phyloP scores from a whole-genome alignment of 2,888 invertebrate genomes.

The Microctonus brassicae region DNA sequence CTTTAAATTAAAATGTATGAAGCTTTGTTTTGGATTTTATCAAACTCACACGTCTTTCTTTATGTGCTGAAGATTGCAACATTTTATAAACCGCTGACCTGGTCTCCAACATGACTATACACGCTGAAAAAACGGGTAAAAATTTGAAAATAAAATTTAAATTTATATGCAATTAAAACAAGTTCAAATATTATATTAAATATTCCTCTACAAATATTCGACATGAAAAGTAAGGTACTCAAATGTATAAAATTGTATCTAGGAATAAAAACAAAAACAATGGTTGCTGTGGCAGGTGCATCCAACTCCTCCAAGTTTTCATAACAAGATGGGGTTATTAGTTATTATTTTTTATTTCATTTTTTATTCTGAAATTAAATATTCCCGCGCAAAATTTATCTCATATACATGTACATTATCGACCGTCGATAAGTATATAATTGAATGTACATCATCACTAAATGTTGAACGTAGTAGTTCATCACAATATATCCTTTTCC shows the following conservation, averaged over 20 bases:
- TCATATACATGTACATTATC: neutral
- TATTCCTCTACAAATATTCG: no score
- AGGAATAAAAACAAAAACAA: slow-evolving; percentile 49
- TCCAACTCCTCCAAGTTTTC: no score
- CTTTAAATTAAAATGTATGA: neutral
- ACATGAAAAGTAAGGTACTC: no score
- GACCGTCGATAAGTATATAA: neutral
- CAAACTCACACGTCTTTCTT: slow-evolving; percentile 66
- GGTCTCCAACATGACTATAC: slow-evolving; percentile 63
- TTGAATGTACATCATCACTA: neutral
- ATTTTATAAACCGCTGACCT: slow-evolving; percentile 70
- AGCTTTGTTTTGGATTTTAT: neutral
- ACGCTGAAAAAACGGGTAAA: no score
- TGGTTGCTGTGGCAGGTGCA: slow-evolving; percentile 65
- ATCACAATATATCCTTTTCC: neutral
- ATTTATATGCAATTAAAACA: no score
- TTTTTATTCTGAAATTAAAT: neutral
- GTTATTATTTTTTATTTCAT: no score
- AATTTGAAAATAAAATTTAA: no score
- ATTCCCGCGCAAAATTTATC: neutral
- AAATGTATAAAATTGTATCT: no score
- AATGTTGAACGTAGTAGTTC: neutral
- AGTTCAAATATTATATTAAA: neutral
- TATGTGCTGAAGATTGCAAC: slow-evolving; percentile 65
- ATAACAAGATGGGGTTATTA: no score